These are phyloP conservation scores for Pseudochaenichthys georgianus DNA, from an alignment of 2,797 vertebrate species.

Conservation along the genomic window DNA sequence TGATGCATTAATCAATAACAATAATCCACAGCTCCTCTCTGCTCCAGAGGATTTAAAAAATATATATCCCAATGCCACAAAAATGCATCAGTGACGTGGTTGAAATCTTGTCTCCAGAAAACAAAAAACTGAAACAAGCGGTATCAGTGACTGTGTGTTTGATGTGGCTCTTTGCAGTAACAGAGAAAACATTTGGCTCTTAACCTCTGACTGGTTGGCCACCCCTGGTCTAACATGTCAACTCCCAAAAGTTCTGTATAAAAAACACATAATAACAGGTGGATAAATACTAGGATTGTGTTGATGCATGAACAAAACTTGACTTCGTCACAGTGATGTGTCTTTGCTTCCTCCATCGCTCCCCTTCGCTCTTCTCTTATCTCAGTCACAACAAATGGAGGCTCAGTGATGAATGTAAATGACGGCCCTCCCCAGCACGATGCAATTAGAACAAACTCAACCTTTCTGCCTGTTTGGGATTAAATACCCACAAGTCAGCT, in stretches of 20 bases:
- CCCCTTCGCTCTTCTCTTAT: slow-evolving; percentile 36
- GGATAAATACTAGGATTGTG: slow-evolving; percentile 6
- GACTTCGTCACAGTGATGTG: slow-evolving; percentile 24
- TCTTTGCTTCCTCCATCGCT: slow-evolving; percentile 25
- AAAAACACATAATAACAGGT: not conserved
- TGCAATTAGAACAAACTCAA: slow-evolving; percentile 75
- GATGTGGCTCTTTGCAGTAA: no score
- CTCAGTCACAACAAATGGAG: slow-evolving; percentile 61
- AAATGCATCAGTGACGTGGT: no score
- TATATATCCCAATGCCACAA: no score
- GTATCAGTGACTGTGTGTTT: no score
- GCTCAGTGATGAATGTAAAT: slow-evolving; percentile 71
- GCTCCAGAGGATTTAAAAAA: no score
- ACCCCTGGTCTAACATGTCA: not conserved
- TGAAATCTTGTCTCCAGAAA: no score
- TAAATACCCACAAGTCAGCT: slow-evolving; percentile 62
- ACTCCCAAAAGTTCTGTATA: not conserved
- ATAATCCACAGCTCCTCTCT: no score
- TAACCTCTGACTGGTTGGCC: no score
- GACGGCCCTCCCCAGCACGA: slow-evolving; percentile 57
- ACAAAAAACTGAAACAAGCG: no score
- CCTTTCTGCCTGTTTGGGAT: slow-evolving; percentile 72
- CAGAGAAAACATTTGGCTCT: no score
- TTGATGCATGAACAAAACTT: slow-evolving; percentile 38
- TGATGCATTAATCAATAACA: no score